phyloP scores from a whole-genome alignment of 2,113 vertebrate species.

The Thomomys bottae region DNA sequence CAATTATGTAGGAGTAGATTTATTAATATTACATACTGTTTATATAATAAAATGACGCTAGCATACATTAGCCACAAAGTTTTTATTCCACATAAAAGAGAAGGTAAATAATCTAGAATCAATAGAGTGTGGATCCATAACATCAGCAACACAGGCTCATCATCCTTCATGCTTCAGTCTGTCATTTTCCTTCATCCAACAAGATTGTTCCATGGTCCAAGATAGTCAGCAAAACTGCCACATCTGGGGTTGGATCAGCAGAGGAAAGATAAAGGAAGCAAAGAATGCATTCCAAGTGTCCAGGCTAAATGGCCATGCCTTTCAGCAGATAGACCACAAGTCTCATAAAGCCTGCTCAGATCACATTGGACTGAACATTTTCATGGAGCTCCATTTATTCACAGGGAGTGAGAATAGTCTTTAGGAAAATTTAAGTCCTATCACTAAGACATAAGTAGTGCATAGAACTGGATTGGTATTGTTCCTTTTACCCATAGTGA shows the following conservation, averaged over 20 bases:
- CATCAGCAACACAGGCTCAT: neutral
- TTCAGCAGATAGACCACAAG: neutral
- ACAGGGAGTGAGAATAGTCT: neutral
- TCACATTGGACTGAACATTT: neutral
- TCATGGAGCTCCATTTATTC: neutral
- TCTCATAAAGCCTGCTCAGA: neutral
- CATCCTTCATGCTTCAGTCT: neutral
- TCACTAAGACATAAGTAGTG: neutral
- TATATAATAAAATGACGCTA: neutral
- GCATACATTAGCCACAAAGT: conserved; percentile 6
- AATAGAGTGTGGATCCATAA: neutral
- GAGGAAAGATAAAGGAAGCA: neutral
- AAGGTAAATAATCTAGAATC: neutral
- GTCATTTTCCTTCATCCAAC: neutral
- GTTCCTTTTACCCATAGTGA: neutral
- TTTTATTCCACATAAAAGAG: conserved; percentile 2
- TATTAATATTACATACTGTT: neutral
- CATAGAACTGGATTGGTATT: neutral
- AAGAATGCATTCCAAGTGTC: neutral
- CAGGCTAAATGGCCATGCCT: neutral
- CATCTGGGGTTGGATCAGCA: neutral
- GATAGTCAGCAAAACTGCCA: neutral
- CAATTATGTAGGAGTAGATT: neutral
- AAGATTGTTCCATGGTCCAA: neutral
- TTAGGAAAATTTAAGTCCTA: neutral